Percentiles rank a stretch among this genome's conserved stretches.
These are phyloP conservation scores for Brachypterus glaber DNA, from an alignment of 2,888 invertebrate genomes.

Conservation along the genomic window DNA sequence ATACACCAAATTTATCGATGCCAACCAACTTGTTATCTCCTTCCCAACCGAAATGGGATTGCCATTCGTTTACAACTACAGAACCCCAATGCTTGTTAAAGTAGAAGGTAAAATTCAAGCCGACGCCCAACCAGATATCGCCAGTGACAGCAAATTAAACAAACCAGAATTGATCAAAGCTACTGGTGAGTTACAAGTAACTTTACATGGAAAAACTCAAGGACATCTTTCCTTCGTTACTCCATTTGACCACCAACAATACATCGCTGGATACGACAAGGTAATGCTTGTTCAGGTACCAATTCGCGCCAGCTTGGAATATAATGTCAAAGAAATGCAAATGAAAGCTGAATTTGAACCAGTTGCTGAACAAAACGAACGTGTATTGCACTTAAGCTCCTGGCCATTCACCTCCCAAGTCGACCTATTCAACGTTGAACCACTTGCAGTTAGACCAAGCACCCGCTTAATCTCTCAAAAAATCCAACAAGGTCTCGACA, in stretches of 20 bases:
- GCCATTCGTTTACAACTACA: conserved; percentile 56
- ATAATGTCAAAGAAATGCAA: conserved; percentile 42
- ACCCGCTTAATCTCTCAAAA: background rate
- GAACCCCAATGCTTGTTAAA: conserved; percentile 48
- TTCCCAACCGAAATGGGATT: conserved; percentile 64
- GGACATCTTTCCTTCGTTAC: conserved; percentile 57
- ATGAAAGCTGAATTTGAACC: conserved; percentile 44
- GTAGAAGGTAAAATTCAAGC: conserved; percentile 44
- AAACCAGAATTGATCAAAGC: conserved; percentile 38
- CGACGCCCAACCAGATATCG: conserved; percentile 36
- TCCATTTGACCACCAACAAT: conserved; percentile 48
- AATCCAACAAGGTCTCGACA: conserved; percentile 23
- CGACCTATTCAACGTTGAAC: conserved; percentile 46
- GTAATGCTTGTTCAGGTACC: conserved; percentile 52
- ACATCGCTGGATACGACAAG: conserved; percentile 52
- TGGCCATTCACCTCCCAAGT: conserved; percentile 53
- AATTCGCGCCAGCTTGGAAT: conserved; percentile 39
- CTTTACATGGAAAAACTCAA: conserved; percentile 48
- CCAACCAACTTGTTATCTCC: conserved; percentile 50
- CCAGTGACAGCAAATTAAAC: conserved; percentile 27
- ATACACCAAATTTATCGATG: conserved; percentile 51
- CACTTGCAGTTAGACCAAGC: conserved; percentile 26
- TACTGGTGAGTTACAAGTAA: conserved; percentile 43
- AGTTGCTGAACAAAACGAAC: too few species aligned
- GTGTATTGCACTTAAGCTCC: conserved; percentile 48